Evolutionary conservation across 2,113 vertebrate genomes (phyloP).

Genomic region (Hippocampus abdominalis): DNA sequence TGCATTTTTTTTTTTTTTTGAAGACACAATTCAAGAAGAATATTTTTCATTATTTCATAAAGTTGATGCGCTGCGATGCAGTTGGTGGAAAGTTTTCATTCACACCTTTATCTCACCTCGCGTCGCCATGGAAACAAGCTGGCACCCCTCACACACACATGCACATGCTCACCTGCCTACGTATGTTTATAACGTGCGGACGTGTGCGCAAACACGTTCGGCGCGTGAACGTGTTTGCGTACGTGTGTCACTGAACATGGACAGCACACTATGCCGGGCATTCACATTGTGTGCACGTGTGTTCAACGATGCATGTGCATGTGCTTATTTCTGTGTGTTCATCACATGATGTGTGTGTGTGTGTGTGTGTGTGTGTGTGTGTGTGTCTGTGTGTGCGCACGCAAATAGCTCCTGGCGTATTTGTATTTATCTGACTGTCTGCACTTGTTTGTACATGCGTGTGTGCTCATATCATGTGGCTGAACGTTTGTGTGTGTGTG

Average conservation of each 20-base stretch:
- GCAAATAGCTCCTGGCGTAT: not conserved
- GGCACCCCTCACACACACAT: conserved; percentile 35
- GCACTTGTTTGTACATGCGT: not conserved
- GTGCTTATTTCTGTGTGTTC: conserved; percentile 3
- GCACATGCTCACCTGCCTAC: conserved; percentile 29
- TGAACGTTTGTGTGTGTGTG: not conserved
- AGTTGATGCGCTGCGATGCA: not conserved
- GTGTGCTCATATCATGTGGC: not conserved
- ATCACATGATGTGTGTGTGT: not conserved
- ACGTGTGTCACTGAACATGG: not conserved
- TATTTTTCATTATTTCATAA: not conserved
- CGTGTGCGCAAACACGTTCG: not conserved
- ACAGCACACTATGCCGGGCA: too few relatives aligned
- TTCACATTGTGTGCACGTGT: too few relatives aligned
- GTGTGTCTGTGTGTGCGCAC: not conserved
- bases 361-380: not conserved
- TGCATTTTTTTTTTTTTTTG: not conserved
- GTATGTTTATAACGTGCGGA: not conserved
- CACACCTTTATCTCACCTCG: conserved; percentile 42
- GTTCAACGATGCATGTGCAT: too few relatives aligned
- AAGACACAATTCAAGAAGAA: too few relatives aligned
- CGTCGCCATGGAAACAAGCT: conserved; percentile 68
- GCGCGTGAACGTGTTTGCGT: not conserved
- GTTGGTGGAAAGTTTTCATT: conserved; percentile 52
- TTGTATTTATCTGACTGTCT: not conserved